These are phyloP conservation scores for Ceratosolen solmsi DNA, from an alignment of 1,140 invertebrate species.

Conservation along the genomic window DNA sequence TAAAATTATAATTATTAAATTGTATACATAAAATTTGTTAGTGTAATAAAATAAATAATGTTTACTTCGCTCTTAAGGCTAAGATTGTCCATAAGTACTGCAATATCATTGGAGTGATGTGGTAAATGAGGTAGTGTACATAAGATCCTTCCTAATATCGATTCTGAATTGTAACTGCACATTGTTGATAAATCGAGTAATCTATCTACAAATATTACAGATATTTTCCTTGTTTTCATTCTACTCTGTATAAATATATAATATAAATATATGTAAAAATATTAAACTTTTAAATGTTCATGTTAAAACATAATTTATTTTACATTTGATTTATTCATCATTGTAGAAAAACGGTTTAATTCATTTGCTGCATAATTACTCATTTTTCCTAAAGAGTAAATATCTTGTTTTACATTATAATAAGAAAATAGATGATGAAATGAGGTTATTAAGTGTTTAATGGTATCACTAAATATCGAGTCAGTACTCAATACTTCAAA, in stretches of 20 bases:
- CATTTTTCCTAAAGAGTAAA: slow-evolving; percentile 78
- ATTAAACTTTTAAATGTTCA: slow-evolving; percentile 7
- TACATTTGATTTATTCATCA: slow-evolving; percentile 75
- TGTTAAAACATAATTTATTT: slow-evolving; percentile 41
- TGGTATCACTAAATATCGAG: slow-evolving; percentile 61
- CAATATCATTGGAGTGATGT: slow-evolving; percentile 78
- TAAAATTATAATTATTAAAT: slow-evolving; percentile 12
- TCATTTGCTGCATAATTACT: slow-evolving; percentile 78
- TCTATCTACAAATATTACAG: slow-evolving; percentile 80
- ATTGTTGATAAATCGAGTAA: slow-evolving; percentile 78
- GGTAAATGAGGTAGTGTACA: slow-evolving; percentile 77
- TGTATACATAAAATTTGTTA: slow-evolving; percentile 18
- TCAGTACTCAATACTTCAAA: slow-evolving; percentile 69
- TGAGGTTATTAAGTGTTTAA: slow-evolving; percentile 75
- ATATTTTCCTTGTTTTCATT: slow-evolving; percentile 70
- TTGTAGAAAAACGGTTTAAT: slow-evolving; percentile 75
- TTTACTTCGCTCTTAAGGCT: slow-evolving; percentile 75
- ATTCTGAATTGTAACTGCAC: slow-evolving; percentile 77
- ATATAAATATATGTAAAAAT: slow-evolving; percentile 1
- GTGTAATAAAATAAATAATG: slow-evolving; percentile 56
- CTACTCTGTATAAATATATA: slow-evolving; percentile 33
- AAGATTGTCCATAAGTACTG: slow-evolving; percentile 78
- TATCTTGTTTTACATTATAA: slow-evolving; percentile 78
- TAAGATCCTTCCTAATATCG: slow-evolving; percentile 78
- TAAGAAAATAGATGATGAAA: slow-evolving; percentile 77